Evolutionary conservation across 2,888 invertebrate species (phyloP), one percentile per base, ranked within the genome.

Genomic region (Agrilus mali): DNA sequence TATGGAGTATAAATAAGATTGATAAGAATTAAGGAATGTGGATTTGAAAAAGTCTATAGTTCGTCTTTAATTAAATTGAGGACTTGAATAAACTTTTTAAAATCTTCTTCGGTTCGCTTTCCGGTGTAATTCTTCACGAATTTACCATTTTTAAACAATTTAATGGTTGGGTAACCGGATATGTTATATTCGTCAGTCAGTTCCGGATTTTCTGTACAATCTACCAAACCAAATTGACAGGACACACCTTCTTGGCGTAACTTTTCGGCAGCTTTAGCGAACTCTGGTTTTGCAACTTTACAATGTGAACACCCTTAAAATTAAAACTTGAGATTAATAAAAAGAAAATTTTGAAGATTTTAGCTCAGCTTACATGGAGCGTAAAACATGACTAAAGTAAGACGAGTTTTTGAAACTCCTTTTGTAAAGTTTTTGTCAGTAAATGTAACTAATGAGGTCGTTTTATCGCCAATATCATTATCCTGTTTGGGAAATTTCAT

Each of bases 311-410:
- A 86, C 82, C 83, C 83, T 82, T 62, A 15, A 57, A 57, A 50
- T 43, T n/a, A n/a, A n/a, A n/a, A n/a, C n/a, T n/a, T n/a, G n/a
- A n/a, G n/a, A n/a, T n/a, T n/a, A n/a, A n/a, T n/a, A n/a, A n/a
- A n/a, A n/a, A n/a, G n/a, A n/a, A n/a, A n/a, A n/a, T n/a, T n/a
- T n/a, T n/a, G n/a, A n/a, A n/a, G n/a, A n/a, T n/a, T n/a, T n/a
- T n/a, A n/a, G n/a, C n/a, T n/a, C n/a, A 42, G 65, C 67, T 70
- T 66, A 84, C 85, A 86, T 12, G 81, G 77, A 10, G 85, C 85
- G 59, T 80, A 83, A 59, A 84, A 86, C 82, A 86, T 83, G 47
- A 86, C 77, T 41, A 86, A 71, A 2, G 77, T 74, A 13, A 80
- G 78, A 36, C 70, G 71, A 39, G 73, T 60, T 13, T 72, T 65